Conservation (phyloP, 2,888 invertebrate genomes). For the Alentia gelatinosa region DNA sequence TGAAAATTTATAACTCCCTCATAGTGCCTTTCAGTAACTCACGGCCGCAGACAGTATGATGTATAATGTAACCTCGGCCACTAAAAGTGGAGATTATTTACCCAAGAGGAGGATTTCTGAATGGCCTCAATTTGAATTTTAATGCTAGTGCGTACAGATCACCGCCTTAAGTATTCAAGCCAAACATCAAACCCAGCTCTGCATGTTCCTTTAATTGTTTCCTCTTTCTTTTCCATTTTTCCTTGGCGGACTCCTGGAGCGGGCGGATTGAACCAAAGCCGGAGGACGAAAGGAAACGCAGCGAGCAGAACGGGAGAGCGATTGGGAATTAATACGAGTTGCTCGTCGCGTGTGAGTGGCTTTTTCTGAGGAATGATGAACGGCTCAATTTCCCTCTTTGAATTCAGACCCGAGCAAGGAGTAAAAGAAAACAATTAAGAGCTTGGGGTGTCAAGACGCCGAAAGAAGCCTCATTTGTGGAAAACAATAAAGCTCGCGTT, state of each 20-base stretch:
- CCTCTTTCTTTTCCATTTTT: neutral
- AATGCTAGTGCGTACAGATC: neutral
- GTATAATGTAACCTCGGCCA: neutral
- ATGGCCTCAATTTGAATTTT: no score
- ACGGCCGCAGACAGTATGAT: neutral
- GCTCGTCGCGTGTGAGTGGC: neutral
- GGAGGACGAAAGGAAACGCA: neutral
- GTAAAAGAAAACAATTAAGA: conserved; percentile 48
- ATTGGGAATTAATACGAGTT: conserved; percentile 6
- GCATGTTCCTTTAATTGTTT: neutral
- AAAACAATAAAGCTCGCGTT: conserved; percentile 43
- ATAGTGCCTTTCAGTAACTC: neutral
- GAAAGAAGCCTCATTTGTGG: conserved; percentile 20
- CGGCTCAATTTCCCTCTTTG: conserved; percentile 50
- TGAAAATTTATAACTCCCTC: conserved; percentile 29
- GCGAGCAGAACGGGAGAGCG: neutral
- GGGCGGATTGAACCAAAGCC: neutral
- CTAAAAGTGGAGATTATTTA: no score
- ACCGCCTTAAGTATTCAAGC: neutral
- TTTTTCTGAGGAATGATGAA: conserved; percentile 27
- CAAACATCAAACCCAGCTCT: neutral
- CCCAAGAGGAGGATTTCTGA: no score
- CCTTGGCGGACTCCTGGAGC: neutral
- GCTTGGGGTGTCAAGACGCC: conserved; percentile 7
- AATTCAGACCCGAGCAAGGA: conserved; percentile 1